phyloP scores from a whole-genome alignment of 2,113 vertebrate species.

The Ceyx melanurus region DNA sequence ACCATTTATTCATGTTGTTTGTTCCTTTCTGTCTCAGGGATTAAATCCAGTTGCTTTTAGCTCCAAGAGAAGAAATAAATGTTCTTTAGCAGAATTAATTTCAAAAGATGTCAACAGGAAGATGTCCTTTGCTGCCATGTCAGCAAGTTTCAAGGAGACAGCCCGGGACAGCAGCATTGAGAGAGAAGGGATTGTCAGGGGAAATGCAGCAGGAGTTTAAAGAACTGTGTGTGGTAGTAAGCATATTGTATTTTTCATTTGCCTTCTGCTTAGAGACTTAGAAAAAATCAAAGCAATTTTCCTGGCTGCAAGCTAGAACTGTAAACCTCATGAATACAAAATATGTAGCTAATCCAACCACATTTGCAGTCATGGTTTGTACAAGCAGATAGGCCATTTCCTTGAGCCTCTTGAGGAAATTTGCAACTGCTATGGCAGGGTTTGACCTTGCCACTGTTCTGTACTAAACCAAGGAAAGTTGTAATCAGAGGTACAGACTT shows the following conservation, averaged over 20 bases:
- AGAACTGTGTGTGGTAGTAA: constrained; percentile 23
- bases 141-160: constrained; percentile 58
- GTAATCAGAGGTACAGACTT: constrained; percentile 22
- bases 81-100: constrained; percentile 42
- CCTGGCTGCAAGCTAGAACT: background rate
- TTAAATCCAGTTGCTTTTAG: background rate
- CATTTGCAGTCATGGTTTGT: background rate
- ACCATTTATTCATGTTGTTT: background rate
- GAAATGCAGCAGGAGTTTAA: constrained; percentile 41
- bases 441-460: constrained; percentile 46
- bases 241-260: constrained; percentile 55
- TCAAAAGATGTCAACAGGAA: constrained; percentile 48
- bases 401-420: background rate
- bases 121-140: constrained; percentile 45
- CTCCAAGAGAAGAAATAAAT: constrained; percentile 4
- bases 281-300: constrained; percentile 32
- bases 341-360: background rate
- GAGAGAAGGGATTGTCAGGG: constrained; percentile 46
- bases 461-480: constrained; percentile 13
- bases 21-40: background rate
- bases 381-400: background rate
- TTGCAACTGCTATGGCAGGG: background rate
- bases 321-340: constrained; percentile 56
- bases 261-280: constrained; percentile 30
- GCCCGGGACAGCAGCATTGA: constrained; percentile 19